Percentiles rank a stretch among this genome's conserved stretches.
phyloP scores from a whole-genome alignment of 1,140 invertebrate species.

The Polypedilum pembai region DNA sequence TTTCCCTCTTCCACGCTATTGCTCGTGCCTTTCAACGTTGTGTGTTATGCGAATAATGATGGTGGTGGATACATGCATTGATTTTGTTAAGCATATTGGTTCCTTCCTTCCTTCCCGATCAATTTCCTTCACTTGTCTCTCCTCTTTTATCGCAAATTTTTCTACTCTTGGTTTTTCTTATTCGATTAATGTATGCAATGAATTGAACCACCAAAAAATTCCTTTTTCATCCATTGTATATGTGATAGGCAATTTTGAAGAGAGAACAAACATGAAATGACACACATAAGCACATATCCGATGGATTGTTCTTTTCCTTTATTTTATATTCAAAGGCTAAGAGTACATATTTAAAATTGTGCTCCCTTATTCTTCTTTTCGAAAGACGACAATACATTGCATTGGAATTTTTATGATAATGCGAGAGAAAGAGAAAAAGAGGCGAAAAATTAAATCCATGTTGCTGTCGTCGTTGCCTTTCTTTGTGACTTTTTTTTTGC shows the following conservation, averaged over 20 bases:
- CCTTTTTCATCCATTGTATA: too few relatives aligned
- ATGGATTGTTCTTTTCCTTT: neutral
- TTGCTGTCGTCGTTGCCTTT: neutral
- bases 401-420: constrained; percentile 14
- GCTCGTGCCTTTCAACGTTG: neutral
- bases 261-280: constrained; percentile 8
- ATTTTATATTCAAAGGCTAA: neutral
- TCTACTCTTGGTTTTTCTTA: neutral
- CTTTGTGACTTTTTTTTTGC: neutral
- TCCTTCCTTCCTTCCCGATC: neutral
- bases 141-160: too few relatives aligned
- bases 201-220: neutral
- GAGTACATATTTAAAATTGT: neutral
- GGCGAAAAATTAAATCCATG: neutral
- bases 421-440: neutral
- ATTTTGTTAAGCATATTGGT: neutral
- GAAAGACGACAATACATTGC: neutral
- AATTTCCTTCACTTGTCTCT: neutral
- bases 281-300: neutral
- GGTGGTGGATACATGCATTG: neutral
- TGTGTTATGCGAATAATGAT: neutral
- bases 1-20: neutral
- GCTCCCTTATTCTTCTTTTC: neutral
- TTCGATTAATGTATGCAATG: neutral
- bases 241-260: neutral